phyloP scores from a whole-genome alignment of 1,140 invertebrate genomes.

The Cotesia chilonis region DNA sequence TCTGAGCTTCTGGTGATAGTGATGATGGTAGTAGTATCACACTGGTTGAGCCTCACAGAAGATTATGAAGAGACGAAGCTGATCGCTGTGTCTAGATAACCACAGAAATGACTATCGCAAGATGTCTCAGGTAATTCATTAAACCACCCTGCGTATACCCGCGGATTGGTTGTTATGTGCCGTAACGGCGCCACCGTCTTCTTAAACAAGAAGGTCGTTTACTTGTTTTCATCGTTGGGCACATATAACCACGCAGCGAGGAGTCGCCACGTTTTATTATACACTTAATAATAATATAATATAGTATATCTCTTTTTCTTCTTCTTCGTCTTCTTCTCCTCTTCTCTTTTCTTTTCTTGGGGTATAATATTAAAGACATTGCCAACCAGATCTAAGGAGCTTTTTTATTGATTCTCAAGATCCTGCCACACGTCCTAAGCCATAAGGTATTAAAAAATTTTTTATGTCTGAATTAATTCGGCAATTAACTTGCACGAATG shows the following conservation, averaged over 20 bases:
- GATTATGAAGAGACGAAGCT: slow-evolving; percentile 32
- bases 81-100: slow-evolving; percentile 18
- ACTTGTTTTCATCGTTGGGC: slow-evolving; percentile 24
- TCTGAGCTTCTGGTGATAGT: too few species aligned
- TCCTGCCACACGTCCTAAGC: too few species aligned
- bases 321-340: background rate
- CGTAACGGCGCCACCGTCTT: slow-evolving; percentile 18
- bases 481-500: slow-evolving; percentile 35
- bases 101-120: slow-evolving; percentile 13
- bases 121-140: slow-evolving; percentile 28
- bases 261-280: slow-evolving; percentile 12
- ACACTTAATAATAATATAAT: slow-evolving; percentile 5
- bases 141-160: slow-evolving; percentile 4
- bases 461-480: slow-evolving; percentile 34
- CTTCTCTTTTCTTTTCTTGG: background rate
- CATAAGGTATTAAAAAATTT: slow-evolving; percentile 19
- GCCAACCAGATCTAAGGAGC: background rate
- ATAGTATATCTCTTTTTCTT: background rate
- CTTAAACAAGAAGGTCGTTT: slow-evolving; percentile 28
- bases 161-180: slow-evolving; percentile 7
- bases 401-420: background rate
- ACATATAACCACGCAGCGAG: background rate
- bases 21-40: too few species aligned
- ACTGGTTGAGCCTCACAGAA: background rate
- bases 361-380: slow-evolving; percentile 1